Conservation (phyloP, 1,140 invertebrate genomes). For the Danaus melanippus region DNA sequence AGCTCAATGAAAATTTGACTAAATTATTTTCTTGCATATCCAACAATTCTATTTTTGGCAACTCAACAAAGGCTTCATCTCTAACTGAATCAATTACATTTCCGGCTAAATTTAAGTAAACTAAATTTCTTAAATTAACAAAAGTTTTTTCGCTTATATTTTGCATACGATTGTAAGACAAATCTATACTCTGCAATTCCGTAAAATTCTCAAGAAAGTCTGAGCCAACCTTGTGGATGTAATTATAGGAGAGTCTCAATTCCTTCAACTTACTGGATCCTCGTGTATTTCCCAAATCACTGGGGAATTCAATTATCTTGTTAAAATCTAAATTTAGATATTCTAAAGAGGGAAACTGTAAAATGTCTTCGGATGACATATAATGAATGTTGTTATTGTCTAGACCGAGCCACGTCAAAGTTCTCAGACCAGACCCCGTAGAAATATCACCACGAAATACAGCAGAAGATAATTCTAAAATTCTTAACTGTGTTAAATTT, state of each 20-base stretch:
- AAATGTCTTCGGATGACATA: slow-evolving; percentile 75
- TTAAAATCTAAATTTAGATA: slow-evolving; percentile 91
- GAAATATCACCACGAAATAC: slow-evolving; percentile 82
- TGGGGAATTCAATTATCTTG: slow-evolving; percentile 75
- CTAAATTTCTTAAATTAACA: slow-evolving; percentile 74
- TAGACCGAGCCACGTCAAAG: slow-evolving; percentile 85
- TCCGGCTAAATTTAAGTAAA: slow-evolving; percentile 77
- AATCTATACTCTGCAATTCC: slow-evolving; percentile 76
- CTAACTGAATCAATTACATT: slow-evolving; percentile 74
- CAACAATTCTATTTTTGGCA: slow-evolving; percentile 76
- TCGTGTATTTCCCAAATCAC: slow-evolving; percentile 76
- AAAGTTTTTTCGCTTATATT: slow-evolving; percentile 68
- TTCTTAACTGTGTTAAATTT: slow-evolving; percentile 79
- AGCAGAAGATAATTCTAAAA: slow-evolving; percentile 86
- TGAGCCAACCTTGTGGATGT: slow-evolving; percentile 72
- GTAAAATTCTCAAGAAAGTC: slow-evolving; percentile 75
- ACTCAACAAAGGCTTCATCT: slow-evolving; percentile 74
- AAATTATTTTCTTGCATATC: slow-evolving; percentile 82
- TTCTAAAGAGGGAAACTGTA: slow-evolving; percentile 76
- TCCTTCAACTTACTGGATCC: slow-evolving; percentile 81
- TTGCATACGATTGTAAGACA: slow-evolving; percentile 76
- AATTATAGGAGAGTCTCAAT: slow-evolving; percentile 82
- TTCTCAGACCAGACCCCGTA: slow-evolving; percentile 76
- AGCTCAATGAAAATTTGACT: slow-evolving; percentile 75
- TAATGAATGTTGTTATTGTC: slow-evolving; percentile 88